phyloP scores from a whole-genome alignment of 2,797 vertebrate species.

The Ambastaia sidthimunki region DNA sequence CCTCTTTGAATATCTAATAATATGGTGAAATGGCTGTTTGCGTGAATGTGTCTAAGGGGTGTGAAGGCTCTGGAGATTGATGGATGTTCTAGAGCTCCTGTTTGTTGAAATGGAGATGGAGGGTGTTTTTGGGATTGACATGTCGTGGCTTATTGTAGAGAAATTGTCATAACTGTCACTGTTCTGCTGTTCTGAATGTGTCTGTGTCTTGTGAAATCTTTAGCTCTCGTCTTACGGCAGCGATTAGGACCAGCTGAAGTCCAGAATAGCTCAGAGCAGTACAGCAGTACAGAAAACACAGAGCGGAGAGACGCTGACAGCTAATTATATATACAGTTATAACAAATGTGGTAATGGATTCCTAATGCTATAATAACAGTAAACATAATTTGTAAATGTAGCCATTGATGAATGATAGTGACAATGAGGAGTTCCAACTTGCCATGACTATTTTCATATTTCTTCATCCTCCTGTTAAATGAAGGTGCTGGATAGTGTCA shows the following conservation, averaged over 20 bases:
- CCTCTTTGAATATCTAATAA: constrained; percentile 17
- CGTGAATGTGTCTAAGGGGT: neutral
- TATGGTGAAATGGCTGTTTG: constrained; percentile 18
- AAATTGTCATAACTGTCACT: constrained; percentile 13
- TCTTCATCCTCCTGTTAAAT: constrained; percentile 24
- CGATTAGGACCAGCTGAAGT: constrained; percentile 1
- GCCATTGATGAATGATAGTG: constrained; percentile 22
- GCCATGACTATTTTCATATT: constrained; percentile 23
- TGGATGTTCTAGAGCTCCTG: neutral
- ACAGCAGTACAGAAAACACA: constrained; percentile 8
- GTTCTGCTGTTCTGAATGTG: neutral
- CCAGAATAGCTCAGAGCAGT: neutral
- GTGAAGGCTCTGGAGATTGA: neutral
- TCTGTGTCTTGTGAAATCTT: constrained; percentile 21
- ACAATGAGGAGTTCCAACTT: constrained; percentile 24
- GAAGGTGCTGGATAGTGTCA: constrained; percentile 33
- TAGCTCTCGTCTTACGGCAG: neutral
- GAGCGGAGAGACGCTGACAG: constrained; percentile 22
- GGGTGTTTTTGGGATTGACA: constrained; percentile 37
- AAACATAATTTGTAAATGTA: constrained; percentile 43
- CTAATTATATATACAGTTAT: constrained; percentile 9
- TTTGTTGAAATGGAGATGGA: neutral
- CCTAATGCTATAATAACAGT: constrained; percentile 40
- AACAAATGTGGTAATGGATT: constrained; percentile 43
- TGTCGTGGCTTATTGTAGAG: constrained; percentile 13